These are phyloP conservation scores for Epinephelus moara DNA, from an alignment of 2,113 vertebrate species.

Conservation along the genomic window DNA sequence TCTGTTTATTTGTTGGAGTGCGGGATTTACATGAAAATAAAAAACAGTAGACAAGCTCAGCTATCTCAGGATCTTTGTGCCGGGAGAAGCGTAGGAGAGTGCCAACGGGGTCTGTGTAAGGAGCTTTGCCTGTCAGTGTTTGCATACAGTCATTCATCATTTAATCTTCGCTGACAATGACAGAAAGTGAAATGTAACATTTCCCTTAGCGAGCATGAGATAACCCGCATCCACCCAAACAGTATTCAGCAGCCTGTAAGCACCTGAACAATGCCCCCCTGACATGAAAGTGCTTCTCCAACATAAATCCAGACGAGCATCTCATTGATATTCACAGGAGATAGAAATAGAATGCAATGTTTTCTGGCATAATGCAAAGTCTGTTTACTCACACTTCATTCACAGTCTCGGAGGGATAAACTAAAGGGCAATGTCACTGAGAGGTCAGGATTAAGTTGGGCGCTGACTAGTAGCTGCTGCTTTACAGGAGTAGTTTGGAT, in stretches of 20 bases:
- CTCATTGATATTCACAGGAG: conserved; percentile 67
- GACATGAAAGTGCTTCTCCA: conserved; percentile 35
- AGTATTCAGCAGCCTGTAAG: conserved; percentile 37
- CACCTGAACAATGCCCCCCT: conserved; percentile 47
- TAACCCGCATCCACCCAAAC: conserved; percentile 52
- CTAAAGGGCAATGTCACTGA: conserved; percentile 11
- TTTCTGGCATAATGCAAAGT: conserved; percentile 56
- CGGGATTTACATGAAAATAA: conserved; percentile 32
- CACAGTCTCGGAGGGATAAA: conserved; percentile 39
- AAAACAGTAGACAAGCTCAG: conserved; percentile 25
- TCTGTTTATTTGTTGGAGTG: conserved; percentile 32
- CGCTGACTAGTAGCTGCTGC: neutral
- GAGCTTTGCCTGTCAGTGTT: conserved; percentile 67
- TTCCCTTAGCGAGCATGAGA: conserved; percentile 54
- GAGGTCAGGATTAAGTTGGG: conserved; percentile 39
- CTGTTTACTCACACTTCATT: conserved; percentile 67
- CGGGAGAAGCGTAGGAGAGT: conserved; percentile 29
- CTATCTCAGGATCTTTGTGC: conserved; percentile 62
- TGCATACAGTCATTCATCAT: conserved; percentile 74
- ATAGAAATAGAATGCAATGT: conserved; percentile 49
- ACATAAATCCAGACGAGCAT: conserved; percentile 36
- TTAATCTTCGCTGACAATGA: conserved; percentile 73
- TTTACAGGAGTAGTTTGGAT: neutral
- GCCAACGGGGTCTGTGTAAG: conserved; percentile 56
- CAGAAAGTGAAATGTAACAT: conserved; percentile 62